These are phyloP conservation scores for Onychorhynchus coronatus DNA, from an alignment of 2,113 vertebrate species.

Conservation along the genomic window DNA sequence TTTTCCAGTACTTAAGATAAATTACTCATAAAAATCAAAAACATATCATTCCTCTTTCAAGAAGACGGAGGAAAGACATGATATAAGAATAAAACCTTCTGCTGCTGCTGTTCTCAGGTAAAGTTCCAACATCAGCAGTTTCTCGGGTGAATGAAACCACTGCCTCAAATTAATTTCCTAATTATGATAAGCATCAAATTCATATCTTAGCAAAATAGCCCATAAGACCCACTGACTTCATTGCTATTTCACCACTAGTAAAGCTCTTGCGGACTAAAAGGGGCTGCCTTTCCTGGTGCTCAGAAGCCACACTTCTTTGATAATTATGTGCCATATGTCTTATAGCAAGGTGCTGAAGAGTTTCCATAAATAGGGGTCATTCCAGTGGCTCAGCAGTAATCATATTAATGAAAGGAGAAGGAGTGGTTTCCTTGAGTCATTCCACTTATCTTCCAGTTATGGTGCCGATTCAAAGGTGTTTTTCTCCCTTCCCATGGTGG, in stretches of 20 bases:
- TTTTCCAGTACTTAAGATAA: constrained; percentile 6
- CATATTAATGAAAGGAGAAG: not conserved
- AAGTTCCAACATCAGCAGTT: not conserved
- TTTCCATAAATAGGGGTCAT: not conserved
- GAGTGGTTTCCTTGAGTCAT: not conserved
- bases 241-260: not conserved
- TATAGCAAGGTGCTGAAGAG: not conserved
- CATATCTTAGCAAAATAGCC: not conserved
- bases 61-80: not conserved
- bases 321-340: not conserved
- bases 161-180: not conserved
- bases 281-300: not conserved
- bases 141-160: not conserved
- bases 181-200: not conserved
- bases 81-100: not conserved
- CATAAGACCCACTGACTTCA: not conserved
- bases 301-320: not conserved
- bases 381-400: not conserved
- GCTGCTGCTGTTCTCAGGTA: not conserved
- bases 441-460: not conserved
- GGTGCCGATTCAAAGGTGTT: not conserved
- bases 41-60: not conserved
- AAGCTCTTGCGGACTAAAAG: not conserved
- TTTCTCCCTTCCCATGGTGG: not conserved
- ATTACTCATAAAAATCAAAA: not conserved